Evolutionary conservation across 2,888 invertebrate species (phyloP).

Genomic region (Aspidapion aeneum): DNA sequence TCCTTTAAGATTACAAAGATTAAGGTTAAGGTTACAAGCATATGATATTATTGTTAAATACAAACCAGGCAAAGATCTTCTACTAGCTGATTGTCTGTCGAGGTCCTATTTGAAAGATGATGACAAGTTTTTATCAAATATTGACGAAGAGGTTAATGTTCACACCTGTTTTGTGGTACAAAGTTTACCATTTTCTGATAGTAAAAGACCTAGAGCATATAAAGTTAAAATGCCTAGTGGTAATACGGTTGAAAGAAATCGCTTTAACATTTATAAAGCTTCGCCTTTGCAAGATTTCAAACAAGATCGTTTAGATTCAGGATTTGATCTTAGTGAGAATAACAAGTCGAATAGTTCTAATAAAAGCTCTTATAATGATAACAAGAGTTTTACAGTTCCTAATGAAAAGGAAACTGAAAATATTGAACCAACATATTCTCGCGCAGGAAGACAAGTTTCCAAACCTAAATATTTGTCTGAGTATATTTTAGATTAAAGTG

Average conservation of each 20-base stretch:
- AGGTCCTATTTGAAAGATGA: background rate
- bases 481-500: background rate
- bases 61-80: background rate
- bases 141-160: background rate
- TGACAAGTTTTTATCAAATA: background rate
- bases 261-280: slow-evolving; percentile 6
- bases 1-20: background rate
- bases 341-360: too few relatives aligned
- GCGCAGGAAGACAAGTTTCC: background rate
- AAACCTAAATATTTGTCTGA: background rate
- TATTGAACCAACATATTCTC: background rate
- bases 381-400: too few relatives aligned
- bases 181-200: slow-evolving; percentile 7
- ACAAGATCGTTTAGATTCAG: background rate
- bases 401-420: too few relatives aligned
- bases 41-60: background rate
- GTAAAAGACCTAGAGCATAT: slow-evolving; percentile 1
- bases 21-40: background rate
- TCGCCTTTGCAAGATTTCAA: slow-evolving; percentile 1
- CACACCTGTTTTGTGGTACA: background rate
- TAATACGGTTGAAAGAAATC: slow-evolving; percentile 6
- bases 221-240: background rate
- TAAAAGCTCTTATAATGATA: too few relatives aligned
- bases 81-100: slow-evolving; percentile 14
- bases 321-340: background rate